A percentile compares a stretch with the other conserved stretches of the same genome.
Evolutionary conservation across 2,113 vertebrate genomes (phyloP).

Genomic region (Aphyosemion australe): DNA sequence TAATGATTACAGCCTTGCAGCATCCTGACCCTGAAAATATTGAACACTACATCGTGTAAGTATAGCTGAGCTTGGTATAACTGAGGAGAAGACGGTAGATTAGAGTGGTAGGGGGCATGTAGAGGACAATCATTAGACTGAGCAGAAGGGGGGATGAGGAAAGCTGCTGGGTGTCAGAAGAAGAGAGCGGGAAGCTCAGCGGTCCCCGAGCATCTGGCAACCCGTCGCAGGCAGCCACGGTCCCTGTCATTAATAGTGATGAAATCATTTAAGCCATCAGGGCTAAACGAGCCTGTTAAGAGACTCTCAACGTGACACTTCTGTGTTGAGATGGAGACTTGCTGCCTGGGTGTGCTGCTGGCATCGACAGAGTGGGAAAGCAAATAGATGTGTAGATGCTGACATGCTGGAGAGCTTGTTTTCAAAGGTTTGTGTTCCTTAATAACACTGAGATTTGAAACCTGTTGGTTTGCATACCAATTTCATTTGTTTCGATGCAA

Average conservation of each 20-base stretch:
- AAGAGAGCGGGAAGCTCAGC: constrained; percentile 86
- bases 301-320: constrained; percentile 63
- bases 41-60: constrained; percentile 14
- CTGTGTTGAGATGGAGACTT: constrained; percentile 51
- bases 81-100: constrained; percentile 77
- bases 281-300: constrained; percentile 98
- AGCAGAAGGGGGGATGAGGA: constrained; percentile 75
- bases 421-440: constrained; percentile 26
- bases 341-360: constrained; percentile 26
- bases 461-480: too few species aligned
- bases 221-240: constrained; percentile 86
- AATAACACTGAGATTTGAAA: background rate
- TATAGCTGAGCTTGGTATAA: constrained; percentile 44
- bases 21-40: constrained; percentile 16
- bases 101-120: constrained; percentile 84
- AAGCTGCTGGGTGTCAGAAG: constrained; percentile 82
- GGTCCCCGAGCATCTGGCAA: constrained; percentile 98
- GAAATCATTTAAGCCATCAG: constrained; percentile 99
- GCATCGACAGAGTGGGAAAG: constrained; percentile 16
- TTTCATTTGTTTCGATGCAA: too few species aligned
- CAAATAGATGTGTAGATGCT: constrained; percentile 34
- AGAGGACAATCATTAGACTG: constrained; percentile 85
- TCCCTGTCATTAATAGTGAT: constrained; percentile 99
- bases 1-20: constrained; percentile 24
- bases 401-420: constrained; percentile 37